A percentile compares a stretch with the other conserved stretches of the same genome.
phyloP scores from a whole-genome alignment of 2,113 vertebrate species.

The Zapornia atra region DNA sequence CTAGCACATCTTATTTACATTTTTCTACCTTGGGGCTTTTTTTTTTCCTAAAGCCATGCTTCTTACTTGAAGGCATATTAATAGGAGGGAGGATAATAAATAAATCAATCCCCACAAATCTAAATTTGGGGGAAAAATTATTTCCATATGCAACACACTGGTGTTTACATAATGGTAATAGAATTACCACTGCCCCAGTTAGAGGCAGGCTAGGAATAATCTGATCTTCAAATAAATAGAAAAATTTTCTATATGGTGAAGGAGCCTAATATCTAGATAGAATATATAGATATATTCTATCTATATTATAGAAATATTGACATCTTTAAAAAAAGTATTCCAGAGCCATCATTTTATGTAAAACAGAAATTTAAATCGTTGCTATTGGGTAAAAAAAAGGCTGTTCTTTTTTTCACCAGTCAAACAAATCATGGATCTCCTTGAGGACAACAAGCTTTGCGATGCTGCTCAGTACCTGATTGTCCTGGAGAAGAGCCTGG shows the following conservation, averaged over 20 bases:
- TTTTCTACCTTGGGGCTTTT: not conserved
- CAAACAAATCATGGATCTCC: slow-evolving; percentile 55
- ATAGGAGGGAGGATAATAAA: not conserved
- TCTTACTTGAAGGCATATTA: not conserved
- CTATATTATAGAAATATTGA: not conserved
- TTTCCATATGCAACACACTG: not conserved
- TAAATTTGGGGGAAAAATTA: not conserved
- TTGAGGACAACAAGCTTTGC: slow-evolving; percentile 43
- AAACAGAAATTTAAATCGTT: not conserved
- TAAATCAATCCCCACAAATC: not conserved
- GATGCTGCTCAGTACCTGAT: slow-evolving; percentile 73
- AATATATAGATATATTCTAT: too few species aligned
- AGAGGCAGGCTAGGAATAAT: not conserved
- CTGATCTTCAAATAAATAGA: not conserved
- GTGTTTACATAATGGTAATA: not conserved
- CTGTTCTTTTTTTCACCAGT: slow-evolving; percentile 45
- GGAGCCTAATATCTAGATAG: not conserved
- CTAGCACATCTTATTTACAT: not conserved
- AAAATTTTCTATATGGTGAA: not conserved
- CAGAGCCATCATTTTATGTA: not conserved
- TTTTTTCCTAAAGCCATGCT: not conserved
- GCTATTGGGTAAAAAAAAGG: not conserved
- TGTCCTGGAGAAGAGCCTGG: slow-evolving; percentile 73
- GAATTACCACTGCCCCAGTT: not conserved
- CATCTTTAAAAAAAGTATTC: not conserved